phyloP scores from a whole-genome alignment of 2,113 vertebrate species.

The Thermophis baileyi region DNA sequence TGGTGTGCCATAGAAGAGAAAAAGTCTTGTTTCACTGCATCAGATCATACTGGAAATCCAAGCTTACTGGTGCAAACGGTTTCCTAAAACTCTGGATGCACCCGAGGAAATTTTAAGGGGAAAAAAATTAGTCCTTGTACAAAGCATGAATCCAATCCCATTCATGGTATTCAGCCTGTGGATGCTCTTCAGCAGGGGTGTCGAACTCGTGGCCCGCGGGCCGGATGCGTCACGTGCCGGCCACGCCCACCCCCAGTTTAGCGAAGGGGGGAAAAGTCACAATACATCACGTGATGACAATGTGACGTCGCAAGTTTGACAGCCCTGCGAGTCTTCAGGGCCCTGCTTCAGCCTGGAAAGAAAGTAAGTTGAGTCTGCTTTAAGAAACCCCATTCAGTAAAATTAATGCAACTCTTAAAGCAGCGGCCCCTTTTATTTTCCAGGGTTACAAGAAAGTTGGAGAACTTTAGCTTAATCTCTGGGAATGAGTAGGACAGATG shows the following conservation, averaged over 20 bases:
- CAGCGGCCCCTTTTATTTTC: neutral
- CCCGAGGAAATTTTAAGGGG: neutral
- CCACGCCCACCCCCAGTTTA: no score
- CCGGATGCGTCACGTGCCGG: no score
- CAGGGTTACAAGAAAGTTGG: neutral
- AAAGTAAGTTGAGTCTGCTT: neutral
- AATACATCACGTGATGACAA: no score
- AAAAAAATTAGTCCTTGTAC: neutral
- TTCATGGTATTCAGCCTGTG: neutral
- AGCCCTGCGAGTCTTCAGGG: neutral
- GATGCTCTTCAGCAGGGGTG: neutral
- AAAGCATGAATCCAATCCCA: neutral
- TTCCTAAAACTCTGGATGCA: neutral
- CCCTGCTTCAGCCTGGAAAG: neutral
- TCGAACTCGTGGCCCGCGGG: no score
- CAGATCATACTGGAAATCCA: neutral
- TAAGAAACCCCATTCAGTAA: neutral
- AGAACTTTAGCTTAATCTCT: neutral
- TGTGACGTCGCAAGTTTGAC: accelerated
- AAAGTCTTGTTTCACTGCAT: no score
- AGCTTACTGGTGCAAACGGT: neutral
- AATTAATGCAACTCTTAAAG: neutral
- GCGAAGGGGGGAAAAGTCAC: no score
- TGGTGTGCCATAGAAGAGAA: neutral
- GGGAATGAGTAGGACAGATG: neutral